Evolutionary conservation across 2,888 invertebrate genomes (phyloP), one percentile per base, ranked within the genome.

Genomic region (Pantelozetes paolii): DNA sequence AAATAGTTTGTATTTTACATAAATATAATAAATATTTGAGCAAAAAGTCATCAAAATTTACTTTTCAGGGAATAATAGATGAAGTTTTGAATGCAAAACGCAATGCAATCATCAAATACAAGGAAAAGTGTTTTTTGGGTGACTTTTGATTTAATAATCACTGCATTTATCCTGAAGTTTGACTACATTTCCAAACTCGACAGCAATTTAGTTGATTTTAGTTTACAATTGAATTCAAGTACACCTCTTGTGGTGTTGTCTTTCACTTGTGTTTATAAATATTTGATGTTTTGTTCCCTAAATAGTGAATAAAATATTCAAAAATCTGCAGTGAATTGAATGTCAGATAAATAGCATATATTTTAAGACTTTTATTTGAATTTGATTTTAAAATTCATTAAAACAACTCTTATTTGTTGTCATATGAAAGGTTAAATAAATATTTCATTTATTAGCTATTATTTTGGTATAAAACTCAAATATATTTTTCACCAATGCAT

Each of bases 201-300:
- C 3, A 59, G 59, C 59, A 59, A 59, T 59, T 59, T 59, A 59
- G 20, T 28, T 28, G 59, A 36, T n/a, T 36, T 64, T 64, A 18
- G 36, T 20, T 62, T 20, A 30, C 20, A 32, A 64, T 64, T 64
- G 64, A 64, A 64, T 64, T 64, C 64, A 64, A 64, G 64, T 64
- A 26, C 36, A 32, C 30, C 32, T 64, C 64, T 64, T 64, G 64
- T 36, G 40, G 64, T 40, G 64, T 32, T 64, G 26, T 64, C 2
- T 36, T 20, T n/a, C n/a, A n/a, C 23, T 2, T 6, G 36, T 36
- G 18, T 64, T 28, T 20, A 64, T 64, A 36, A 64, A 64, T 64
- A 64, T 64, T 64, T 64, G 64, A 64, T 59, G 13, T 6, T 59
- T 40, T 20, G 36, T 5, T 59, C 18, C 36, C 36, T 64, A 40